Conservation (phyloP, 2,113 vertebrate species). For the Cryptotis parvus region DNA sequence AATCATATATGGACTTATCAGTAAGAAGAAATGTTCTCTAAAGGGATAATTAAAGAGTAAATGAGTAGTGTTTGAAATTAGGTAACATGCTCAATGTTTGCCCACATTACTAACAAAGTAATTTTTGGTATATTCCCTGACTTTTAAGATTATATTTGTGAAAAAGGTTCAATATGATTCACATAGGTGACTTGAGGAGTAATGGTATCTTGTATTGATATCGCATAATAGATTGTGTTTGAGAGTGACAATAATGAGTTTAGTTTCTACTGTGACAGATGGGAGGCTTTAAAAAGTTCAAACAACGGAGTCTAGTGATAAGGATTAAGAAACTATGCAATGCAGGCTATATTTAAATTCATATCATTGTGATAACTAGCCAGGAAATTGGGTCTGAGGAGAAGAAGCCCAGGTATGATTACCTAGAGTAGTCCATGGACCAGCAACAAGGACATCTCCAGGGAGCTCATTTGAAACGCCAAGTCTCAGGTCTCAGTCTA, state of each 20-base stretch:
- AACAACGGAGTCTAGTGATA: background rate
- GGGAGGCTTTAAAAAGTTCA: background rate
- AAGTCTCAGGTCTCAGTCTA: background rate
- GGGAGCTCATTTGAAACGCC: background rate
- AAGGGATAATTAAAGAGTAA: background rate
- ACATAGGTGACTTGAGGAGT: conserved; percentile 12
- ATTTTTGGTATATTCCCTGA: conserved; percentile 15
- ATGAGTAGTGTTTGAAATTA: conserved; percentile 21
- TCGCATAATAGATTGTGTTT: background rate
- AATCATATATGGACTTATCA: background rate
- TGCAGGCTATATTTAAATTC: conserved; percentile 4
- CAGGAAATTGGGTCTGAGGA: background rate
- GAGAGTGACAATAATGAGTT: background rate
- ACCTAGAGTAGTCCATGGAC: background rate
- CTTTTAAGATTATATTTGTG: background rate
- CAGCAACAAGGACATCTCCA: background rate
- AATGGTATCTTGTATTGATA: background rate
- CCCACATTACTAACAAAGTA: background rate
- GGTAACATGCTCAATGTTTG: background rate
- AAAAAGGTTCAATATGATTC: conserved; percentile 21
- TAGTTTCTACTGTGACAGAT: conserved; percentile 9
- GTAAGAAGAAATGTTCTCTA: background rate
- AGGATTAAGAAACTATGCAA: background rate
- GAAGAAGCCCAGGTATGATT: background rate
- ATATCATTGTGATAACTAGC: background rate